Evolutionary conservation across 2,888 invertebrate species (phyloP).

Genomic region (Euphydryas editha): DNA sequence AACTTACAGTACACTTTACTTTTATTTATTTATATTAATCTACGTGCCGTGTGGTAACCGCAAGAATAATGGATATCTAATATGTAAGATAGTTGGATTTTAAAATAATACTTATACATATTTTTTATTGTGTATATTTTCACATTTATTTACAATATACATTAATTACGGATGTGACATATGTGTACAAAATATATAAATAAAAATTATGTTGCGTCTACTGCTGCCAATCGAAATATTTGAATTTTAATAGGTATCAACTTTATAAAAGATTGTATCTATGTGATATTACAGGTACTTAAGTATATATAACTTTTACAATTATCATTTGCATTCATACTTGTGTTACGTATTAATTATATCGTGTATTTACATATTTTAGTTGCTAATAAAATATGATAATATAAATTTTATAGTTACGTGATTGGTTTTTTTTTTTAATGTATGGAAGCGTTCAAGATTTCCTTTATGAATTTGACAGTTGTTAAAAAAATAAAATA

Average conservation of each 20-base stretch:
- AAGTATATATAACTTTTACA: not conserved
- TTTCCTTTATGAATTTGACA: no score
- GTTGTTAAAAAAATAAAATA: no score
- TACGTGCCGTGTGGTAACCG: no score
- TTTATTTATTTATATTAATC: no score
- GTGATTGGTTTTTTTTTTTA: no score
- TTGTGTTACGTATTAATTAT: not conserved
- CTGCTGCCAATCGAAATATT: not conserved
- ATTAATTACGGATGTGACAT: not conserved
- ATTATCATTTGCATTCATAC: not conserved
- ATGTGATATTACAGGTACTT: not conserved
- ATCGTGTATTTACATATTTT: slow-evolving; percentile 5
- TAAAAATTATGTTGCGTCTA: not conserved
- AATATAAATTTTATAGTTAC: no score
- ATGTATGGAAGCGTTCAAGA: no score
- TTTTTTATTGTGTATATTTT: slow-evolving; percentile 9
- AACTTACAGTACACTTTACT: no score
- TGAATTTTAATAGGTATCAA: not conserved
- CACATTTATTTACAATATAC: slow-evolving; percentile 2
- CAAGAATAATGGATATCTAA: no score
- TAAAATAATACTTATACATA: slow-evolving; percentile 7
- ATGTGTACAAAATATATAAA: not conserved
- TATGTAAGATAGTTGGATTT: no score
- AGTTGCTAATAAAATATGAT: not conserved
- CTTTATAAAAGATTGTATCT: not conserved